phyloP scores from a whole-genome alignment of 2,797 vertebrate genomes.

The Chaetophractus vellerosus region DNA sequence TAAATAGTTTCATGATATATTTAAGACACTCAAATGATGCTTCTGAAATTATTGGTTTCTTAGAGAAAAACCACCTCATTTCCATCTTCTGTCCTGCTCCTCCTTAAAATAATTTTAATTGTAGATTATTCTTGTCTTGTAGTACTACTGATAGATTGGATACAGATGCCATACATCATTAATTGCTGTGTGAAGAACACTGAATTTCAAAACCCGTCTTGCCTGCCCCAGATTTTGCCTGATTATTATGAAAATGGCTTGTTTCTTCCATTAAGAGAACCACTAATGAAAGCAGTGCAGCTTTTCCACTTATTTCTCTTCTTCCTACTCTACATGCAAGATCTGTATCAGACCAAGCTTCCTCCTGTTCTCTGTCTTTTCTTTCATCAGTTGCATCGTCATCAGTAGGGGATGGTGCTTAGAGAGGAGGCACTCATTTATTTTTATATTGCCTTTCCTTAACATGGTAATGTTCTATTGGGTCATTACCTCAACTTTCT shows the following conservation, averaged over 20 bases:
- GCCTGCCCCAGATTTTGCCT: slow-evolving; percentile 58
- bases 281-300: neutral
- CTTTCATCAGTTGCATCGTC: neutral
- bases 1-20: neutral
- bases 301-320: neutral
- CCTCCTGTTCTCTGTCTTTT: neutral
- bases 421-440: neutral
- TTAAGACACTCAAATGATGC: neutral
- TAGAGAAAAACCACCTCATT: neutral
- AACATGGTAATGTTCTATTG: neutral
- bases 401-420: neutral
- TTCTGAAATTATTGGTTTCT: neutral
- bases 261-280: neutral
- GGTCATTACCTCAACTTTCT: neutral
- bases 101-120: slow-evolving; percentile 82
- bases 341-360: neutral
- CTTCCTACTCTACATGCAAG: neutral
- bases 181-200: slow-evolving; percentile 26
- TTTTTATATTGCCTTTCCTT: neutral
- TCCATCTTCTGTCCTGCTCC: slow-evolving; percentile 12
- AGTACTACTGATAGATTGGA: slow-evolving; percentile 70
- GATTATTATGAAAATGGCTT: slow-evolving; percentile 58
- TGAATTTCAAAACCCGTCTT: slow-evolving; percentile 77
- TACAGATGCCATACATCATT: slow-evolving; percentile 74
- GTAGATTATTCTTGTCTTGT: slow-evolving; percentile 72